Percentiles rank a stretch among this genome's conserved stretches.
Conservation (phyloP, 2,888 invertebrate genomes). For the Erebia epiphron region DNA sequence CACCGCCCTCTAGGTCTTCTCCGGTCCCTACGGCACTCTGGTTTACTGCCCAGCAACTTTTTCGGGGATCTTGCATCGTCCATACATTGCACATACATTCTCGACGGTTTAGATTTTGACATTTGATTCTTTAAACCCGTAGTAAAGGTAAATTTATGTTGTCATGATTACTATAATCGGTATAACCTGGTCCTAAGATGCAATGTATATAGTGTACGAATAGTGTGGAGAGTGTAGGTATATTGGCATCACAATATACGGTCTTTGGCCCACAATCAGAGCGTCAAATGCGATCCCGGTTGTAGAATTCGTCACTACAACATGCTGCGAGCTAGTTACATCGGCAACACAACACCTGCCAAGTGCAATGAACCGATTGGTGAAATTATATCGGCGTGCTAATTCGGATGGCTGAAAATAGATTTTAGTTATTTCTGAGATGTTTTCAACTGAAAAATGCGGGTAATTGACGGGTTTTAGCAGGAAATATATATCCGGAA, state of each 20-base stretch:
- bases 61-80: too few species aligned
- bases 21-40: too few species aligned
- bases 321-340: not conserved
- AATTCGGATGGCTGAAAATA: constrained; percentile 6
- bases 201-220: too few species aligned
- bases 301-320: constrained; percentile 25
- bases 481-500: not conserved
- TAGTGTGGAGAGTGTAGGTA: not conserved
- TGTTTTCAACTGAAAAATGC: not conserved
- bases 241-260: constrained; percentile 22
- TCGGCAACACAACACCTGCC: constrained; percentile 19
- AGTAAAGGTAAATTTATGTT: too few species aligned
- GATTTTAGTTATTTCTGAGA: not conserved
- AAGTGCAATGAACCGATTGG: constrained; percentile 23
- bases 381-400: constrained; percentile 9
- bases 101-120: too few species aligned
- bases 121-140: too few species aligned
- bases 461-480: not conserved
- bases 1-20: too few species aligned
- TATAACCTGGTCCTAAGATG: too few species aligned
- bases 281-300: constrained; percentile 17
- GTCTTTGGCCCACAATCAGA: constrained; percentile 29
- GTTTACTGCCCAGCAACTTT: too few species aligned
- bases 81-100: too few species aligned
- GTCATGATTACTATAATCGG: too few species aligned